Conservation (phyloP, 2,888 invertebrate genomes). For the Luperina testacea region DNA sequence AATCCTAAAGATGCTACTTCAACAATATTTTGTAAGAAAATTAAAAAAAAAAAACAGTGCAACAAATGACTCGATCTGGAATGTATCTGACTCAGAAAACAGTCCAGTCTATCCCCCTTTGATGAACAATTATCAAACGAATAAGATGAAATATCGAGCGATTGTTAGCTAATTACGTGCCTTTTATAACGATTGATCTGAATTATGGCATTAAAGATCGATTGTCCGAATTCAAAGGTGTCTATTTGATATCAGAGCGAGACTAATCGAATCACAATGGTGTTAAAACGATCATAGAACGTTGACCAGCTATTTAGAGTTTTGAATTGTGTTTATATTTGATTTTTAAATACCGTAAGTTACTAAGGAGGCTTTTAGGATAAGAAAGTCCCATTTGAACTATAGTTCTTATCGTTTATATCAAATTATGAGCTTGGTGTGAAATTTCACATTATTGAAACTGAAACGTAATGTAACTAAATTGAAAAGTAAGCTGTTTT, state of each 20-base stretch:
- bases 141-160: constrained; percentile 52
- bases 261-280: constrained; percentile 78
- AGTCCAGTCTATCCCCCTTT: constrained; percentile 8
- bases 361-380: not conserved
- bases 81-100: constrained; percentile 9
- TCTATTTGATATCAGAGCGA: constrained; percentile 77
- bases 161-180: constrained; percentile 60
- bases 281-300: constrained; percentile 67
- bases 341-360: constrained; percentile 21
- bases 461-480: not conserved
- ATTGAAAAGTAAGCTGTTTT: not conserved
- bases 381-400: not conserved
- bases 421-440: not conserved
- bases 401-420: too few relatives aligned
- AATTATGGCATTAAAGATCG: constrained; percentile 64
- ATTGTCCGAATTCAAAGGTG: constrained; percentile 78
- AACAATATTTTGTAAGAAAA: constrained; percentile 9
- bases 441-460: not conserved
- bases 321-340: constrained; percentile 32
- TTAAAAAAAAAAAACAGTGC: not conserved
- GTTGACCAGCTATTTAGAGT: constrained; percentile 60
- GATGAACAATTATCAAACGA: constrained; percentile 47
- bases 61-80: not conserved
- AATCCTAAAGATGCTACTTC: constrained; percentile 29
- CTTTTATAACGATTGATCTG: constrained; percentile 70